Percentiles rank a stretch among this genome's conserved stretches.
Conservation (phyloP, 2,113 vertebrate species). For the Nematolebias whitei region DNA sequence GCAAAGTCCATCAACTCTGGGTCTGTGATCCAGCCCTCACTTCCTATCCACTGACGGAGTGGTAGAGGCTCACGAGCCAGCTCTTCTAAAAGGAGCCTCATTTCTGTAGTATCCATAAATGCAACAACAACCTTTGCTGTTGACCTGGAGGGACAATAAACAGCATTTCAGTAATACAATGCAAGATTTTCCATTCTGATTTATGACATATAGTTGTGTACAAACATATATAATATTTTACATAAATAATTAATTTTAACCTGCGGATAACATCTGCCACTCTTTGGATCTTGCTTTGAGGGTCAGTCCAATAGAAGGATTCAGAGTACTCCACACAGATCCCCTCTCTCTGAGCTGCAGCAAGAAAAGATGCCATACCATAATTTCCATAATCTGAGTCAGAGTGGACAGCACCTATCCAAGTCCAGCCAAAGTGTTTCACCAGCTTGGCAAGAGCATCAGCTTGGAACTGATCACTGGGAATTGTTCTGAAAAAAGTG, state of each 20-base stretch:
- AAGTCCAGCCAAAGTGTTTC: constrained; percentile 79
- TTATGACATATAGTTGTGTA: too few relatives aligned
- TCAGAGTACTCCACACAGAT: constrained; percentile 78
- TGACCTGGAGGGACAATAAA: not conserved
- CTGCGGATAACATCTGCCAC: constrained; percentile 73
- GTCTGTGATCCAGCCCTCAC: constrained; percentile 71
- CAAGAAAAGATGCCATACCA: constrained; percentile 71
- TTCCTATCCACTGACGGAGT: constrained; percentile 76
- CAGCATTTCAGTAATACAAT: too few relatives aligned
- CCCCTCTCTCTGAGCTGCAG: constrained; percentile 56
- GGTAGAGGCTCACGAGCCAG: constrained; percentile 45
- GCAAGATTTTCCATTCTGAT: too few relatives aligned
- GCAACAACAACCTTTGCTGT: constrained; percentile 2
- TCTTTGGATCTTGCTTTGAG: constrained; percentile 54
- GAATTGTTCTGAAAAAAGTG: constrained; percentile 78
- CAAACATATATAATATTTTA: too few relatives aligned
- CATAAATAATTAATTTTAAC: too few relatives aligned
- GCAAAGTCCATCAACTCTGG: constrained; percentile 56
- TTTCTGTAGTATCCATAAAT: not conserved
- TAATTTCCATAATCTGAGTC: constrained; percentile 77
- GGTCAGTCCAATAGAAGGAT: constrained; percentile 60
- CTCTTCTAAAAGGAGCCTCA: constrained; percentile 67
- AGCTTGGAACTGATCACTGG: constrained; percentile 79
- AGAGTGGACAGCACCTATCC: constrained; percentile 77
- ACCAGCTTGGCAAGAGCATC: constrained; percentile 70